Evolutionary conservation across 2,888 invertebrate species (phyloP).

Genomic region (Stenchaetothrips biformis): DNA sequence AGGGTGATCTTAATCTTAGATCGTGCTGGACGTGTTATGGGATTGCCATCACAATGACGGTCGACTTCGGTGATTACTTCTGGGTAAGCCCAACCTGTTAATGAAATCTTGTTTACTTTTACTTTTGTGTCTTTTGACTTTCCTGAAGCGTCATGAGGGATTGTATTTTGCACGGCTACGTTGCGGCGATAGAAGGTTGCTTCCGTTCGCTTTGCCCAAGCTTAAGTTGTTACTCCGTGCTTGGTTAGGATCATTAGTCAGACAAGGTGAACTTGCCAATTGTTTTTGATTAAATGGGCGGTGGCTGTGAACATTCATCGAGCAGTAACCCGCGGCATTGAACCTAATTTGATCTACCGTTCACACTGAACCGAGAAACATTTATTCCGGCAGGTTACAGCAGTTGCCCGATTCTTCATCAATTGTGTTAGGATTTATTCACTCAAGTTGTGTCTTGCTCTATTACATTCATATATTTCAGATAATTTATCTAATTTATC

Average conservation of each 20-base stretch:
- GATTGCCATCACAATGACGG: slow-evolving; percentile 47
- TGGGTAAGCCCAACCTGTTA: slow-evolving; percentile 48
- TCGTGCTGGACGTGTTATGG: background rate
- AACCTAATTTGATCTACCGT: background rate
- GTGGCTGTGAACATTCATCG: slow-evolving; percentile 17
- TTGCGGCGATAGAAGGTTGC: too few relatives aligned
- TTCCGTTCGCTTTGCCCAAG: background rate
- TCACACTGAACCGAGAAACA: too few relatives aligned
- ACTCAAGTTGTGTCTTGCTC: too few relatives aligned
- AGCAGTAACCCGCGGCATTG: background rate
- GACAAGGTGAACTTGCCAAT: slow-evolving; percentile 30
- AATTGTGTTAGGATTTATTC: too few relatives aligned
- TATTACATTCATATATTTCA: background rate
- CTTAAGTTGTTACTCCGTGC: background rate
- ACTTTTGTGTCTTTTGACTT: background rate
- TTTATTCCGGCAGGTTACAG: too few relatives aligned
- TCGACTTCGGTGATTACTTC: slow-evolving; percentile 57
- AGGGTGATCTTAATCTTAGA: background rate
- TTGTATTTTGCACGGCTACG: too few relatives aligned
- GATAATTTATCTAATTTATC: background rate
- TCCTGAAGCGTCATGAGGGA: background rate
- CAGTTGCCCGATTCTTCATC: too few relatives aligned
- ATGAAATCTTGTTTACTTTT: slow-evolving; percentile 17
- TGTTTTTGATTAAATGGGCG: slow-evolving; percentile 30
- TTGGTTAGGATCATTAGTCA: background rate